Percentiles rank a stretch among this genome's conserved stretches.
phyloP scores from a whole-genome alignment of 2,888 invertebrate genomes.

The Drosophila helvetica region DNA sequence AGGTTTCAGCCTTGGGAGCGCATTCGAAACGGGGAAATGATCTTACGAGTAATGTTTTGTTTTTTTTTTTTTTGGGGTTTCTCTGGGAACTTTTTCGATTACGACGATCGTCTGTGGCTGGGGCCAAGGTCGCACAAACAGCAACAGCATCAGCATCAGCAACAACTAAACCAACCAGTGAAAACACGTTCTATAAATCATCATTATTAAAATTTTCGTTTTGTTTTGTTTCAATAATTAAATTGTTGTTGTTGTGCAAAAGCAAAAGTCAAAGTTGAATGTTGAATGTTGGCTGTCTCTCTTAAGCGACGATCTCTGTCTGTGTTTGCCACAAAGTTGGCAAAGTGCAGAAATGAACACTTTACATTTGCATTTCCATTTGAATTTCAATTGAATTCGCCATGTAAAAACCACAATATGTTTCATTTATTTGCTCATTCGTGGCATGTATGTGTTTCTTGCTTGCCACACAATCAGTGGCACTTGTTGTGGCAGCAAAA shows the following conservation, averaged over 20 bases:
- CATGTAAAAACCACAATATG: background rate
- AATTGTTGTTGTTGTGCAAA: background rate
- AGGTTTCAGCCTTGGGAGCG: constrained; percentile 70
- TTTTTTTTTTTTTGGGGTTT: constrained; percentile 25
- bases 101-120: constrained; percentile 30
- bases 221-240: background rate
- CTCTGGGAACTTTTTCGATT: constrained; percentile 62
- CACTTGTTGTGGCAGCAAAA: constrained; percentile 15
- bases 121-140: constrained; percentile 58
- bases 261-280: background rate
- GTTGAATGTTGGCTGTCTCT: background rate
- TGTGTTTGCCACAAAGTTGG: too few relatives aligned
- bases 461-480: background rate
- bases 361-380: background rate
- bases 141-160: constrained; percentile 14
- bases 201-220: constrained; percentile 29
- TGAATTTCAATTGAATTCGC: background rate
- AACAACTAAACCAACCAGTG: background rate
- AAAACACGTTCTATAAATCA: constrained; percentile 61
- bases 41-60: constrained; percentile 36
- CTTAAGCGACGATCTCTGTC: background rate
- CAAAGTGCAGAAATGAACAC: too few relatives aligned
- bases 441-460: too few relatives aligned
- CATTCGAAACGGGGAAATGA: constrained; percentile 74
- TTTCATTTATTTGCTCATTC: background rate